Base-by-base conservation (phyloP, 2,113 vertebrate species). In the Girardinichthys multiradiatus region DNA sequence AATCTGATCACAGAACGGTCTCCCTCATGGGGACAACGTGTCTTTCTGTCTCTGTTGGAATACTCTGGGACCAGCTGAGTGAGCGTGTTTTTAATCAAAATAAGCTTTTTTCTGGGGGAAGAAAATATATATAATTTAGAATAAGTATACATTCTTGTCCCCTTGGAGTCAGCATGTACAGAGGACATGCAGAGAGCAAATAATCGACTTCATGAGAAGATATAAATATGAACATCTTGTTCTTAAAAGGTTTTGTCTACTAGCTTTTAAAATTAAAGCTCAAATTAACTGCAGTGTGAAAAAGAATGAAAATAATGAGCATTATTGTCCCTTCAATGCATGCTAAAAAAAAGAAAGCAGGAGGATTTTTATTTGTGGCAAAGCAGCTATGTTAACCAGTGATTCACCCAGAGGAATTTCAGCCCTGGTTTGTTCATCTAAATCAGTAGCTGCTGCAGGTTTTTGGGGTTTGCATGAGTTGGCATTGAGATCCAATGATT, bases 31-130 rank as follows among this genome's bases (percentile, higher is more conserved):
- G 54, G 83, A 83, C n/a, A 1, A 39, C 17, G 68, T 59, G 67
- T 62, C 76, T 66, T 80, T 82, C 29, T 62, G 26, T 28, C 33
- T 72, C 24, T 57, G 8, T 15, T 35, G 57, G 10, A 65, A 29
- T 12, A 26, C 29, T 54, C 29, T 30, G 28, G 26, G 42, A 51
- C 51, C 28, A 29, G 68, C 60, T 31, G 37, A 17, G 4, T 30
- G 1, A 21, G 13, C 29, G 51, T 42, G 30, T 63, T 51, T 79
- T 29, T 68, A 71, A 75, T 71, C 26, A 75, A 60, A 48, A 64
- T 7, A 24, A 31, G 76, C 65, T 24, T 17, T 35, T 64, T 37
- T 78, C 30, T 8, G 57, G 37, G 54, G 19, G n/a, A 1, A 15
- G 12, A 15, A 45, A 45, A 45, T 45, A 19, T 45, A 45, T 45